phyloP scores from a whole-genome alignment of 2,797 vertebrate species.

The Helicolenus hilgendorfi region DNA sequence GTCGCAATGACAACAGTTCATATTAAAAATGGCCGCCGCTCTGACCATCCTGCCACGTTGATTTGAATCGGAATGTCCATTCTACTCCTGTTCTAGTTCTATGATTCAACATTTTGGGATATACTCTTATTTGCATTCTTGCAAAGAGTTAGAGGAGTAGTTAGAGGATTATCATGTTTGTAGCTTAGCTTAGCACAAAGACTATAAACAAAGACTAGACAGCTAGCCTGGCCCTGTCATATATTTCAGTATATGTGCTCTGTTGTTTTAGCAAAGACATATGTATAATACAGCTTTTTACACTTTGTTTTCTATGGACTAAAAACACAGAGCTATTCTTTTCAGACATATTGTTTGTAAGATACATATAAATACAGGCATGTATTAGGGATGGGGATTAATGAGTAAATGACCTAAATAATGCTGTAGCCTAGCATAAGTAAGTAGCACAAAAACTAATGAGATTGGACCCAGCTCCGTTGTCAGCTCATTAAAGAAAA shows the following conservation, averaged over 20 bases:
- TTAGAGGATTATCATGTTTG: background rate
- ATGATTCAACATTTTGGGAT: background rate
- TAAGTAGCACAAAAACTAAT: background rate
- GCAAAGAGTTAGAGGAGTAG: background rate
- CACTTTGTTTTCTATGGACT: too few species aligned
- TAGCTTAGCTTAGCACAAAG: too few species aligned
- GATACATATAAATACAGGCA: background rate
- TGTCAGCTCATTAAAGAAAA: constrained; percentile 15
- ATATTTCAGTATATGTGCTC: background rate
- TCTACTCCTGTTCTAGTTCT: too few species aligned
- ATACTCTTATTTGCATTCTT: background rate
- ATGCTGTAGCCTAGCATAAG: background rate
- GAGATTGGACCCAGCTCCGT: background rate
- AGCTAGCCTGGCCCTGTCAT: background rate
- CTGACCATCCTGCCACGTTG: too few species aligned
- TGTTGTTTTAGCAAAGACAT: background rate
- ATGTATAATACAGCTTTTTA: background rate
- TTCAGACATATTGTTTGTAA: background rate
- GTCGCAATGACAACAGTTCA: too few species aligned
- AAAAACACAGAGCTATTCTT: background rate
- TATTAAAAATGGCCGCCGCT: too few species aligned
- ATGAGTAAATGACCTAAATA: background rate
- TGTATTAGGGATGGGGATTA: background rate
- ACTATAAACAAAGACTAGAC: background rate
- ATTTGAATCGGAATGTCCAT: too few species aligned